Percentiles rank a stretch among this genome's conserved stretches.
phyloP scores from a whole-genome alignment of 2,113 vertebrate genomes.

The Lasiurus borealis region DNA sequence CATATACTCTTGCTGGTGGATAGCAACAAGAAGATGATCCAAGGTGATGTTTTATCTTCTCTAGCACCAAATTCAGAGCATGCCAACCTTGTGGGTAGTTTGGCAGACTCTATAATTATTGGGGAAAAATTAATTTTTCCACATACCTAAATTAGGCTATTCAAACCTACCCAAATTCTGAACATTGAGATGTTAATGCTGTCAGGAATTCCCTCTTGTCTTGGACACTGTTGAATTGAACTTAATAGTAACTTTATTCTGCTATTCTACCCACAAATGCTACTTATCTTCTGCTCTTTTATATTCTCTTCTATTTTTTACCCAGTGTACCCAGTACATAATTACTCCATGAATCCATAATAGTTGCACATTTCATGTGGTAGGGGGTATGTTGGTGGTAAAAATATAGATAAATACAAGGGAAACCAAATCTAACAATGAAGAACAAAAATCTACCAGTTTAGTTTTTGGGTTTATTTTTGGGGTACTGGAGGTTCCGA shows the following conservation, averaged over 20 bases:
- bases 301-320: neutral
- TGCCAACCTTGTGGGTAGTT: neutral
- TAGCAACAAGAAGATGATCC: neutral
- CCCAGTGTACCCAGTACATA: neutral
- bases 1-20: neutral
- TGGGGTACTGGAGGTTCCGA: neutral
- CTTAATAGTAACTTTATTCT: neutral
- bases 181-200: neutral
- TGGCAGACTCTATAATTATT: neutral
- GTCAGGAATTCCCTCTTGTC: fast-evolving
- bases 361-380: neutral
- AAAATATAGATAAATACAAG: neutral
- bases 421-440: neutral
- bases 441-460: neutral
- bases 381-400: neutral
- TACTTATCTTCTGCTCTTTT: neutral
- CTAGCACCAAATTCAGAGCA: slow-evolving; percentile 10
- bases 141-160: neutral
- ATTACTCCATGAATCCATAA: neutral
- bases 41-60: neutral
- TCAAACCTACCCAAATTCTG: neutral
- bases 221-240: neutral
- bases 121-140: slow-evolving; percentile 22
- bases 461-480: slow-evolving; percentile 30
- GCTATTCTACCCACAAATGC: neutral